Evolutionary conservation across 2,797 vertebrate genomes (phyloP).

Genomic region (Tangara arthus): DNA sequence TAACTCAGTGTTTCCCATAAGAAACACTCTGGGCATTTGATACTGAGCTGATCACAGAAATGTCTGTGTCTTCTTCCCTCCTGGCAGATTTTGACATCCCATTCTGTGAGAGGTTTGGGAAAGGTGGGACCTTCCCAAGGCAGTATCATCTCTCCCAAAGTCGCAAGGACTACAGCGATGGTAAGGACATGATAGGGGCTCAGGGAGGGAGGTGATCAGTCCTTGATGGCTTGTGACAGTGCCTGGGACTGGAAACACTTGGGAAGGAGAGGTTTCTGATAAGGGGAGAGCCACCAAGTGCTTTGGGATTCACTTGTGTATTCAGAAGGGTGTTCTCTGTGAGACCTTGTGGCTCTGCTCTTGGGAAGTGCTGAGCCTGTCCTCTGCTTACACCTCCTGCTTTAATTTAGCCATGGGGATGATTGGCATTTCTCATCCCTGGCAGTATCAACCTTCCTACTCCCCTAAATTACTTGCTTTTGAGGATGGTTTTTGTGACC

Average conservation of each 20-base stretch:
- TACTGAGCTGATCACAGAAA: background rate
- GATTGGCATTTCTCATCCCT: background rate
- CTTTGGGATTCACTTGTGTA: background rate
- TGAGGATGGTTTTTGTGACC: background rate
- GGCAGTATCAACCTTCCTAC: background rate
- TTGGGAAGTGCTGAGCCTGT: background rate
- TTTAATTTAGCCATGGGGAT: background rate
- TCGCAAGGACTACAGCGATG: slow-evolving; percentile 89
- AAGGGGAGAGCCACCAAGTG: background rate
- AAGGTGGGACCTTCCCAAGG: slow-evolving; percentile 90
- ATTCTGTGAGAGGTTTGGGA: slow-evolving; percentile 79
- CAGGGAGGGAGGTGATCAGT: accelerated
- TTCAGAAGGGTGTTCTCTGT: background rate
- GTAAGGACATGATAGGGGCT: slow-evolving; percentile 69
- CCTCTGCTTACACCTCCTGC: background rate
- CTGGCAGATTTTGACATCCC: slow-evolving; percentile 69
- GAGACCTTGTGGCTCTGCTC: background rate
- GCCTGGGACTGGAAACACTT: background rate
- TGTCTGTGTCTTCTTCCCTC: background rate
- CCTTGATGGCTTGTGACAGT: background rate
- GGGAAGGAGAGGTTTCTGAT: background rate
- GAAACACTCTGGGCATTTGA: background rate
- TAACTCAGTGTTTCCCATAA: background rate
- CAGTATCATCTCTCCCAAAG: slow-evolving; percentile 89
- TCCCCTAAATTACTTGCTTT: background rate